Base-by-base conservation (phyloP, 2,113 vertebrate genomes). In the Nesoenas mayeri region DNA sequence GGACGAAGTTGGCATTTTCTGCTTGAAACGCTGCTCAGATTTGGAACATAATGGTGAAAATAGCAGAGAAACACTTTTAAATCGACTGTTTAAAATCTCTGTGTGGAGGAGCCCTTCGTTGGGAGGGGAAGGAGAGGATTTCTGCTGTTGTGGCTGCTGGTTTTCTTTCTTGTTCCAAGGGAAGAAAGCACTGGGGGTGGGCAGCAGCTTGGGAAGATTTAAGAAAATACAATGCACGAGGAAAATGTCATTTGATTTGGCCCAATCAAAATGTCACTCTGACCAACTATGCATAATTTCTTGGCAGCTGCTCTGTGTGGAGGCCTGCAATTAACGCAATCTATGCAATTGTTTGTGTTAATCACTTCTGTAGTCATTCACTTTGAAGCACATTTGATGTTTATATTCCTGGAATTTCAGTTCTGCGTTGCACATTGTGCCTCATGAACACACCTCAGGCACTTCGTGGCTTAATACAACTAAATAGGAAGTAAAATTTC, bases 261-360 rank as follows among this genome's bases (percentile, higher is more conserved):
- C 65, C 91, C 64, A 93, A 93, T 88, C 84, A 90, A 93, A 96
- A 96, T 95, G 85, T 97, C 81, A 93, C 64, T 88, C 84, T 95
- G 88, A 82, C 94, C 89, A 90, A 47, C 67, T 95, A 81, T 85
- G 91, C 77, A 93, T 96, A 95, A 95, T 94, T 93, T 88, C 57
- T 85, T 96, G 91, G 95, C 65, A 94, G 80, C 85, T 75, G 57
- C 29, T 65, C 61, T 91, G 38, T 69, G 28, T 92, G 65, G 70
- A 96, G 88, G 81, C 79, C 90, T 94, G 85, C 85, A 94, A 88
- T 89, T 94, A 95, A 90, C 83, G 80, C 57, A 91, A 64, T 95
- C 91, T 94, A 42, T 83, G 80, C 83, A 85, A 67, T 88, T 94
- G 91, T 95, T 95, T 93, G 69, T 88, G 67, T 88, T 97, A 96